phyloP scores from a whole-genome alignment of 2,113 vertebrate genomes.

The Petroica traversi region DNA sequence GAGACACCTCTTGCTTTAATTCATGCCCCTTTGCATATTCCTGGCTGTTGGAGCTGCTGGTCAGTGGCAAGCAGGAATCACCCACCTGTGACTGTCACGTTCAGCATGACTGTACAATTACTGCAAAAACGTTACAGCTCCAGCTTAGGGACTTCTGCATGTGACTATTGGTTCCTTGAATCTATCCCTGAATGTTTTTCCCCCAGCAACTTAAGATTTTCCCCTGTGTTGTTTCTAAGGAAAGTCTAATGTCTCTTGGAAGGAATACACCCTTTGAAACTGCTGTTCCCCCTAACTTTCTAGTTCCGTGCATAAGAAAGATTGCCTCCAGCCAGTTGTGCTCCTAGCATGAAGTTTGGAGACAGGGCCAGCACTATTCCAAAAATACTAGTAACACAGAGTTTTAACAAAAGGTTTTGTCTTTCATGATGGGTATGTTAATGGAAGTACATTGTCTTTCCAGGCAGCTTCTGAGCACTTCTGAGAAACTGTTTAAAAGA shows the following conservation, averaged over 20 bases:
- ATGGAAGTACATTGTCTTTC: neutral
- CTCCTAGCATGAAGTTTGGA: neutral
- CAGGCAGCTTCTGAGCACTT: neutral
- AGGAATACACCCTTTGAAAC: neutral
- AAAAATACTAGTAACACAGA: neutral
- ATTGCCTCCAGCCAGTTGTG: neutral
- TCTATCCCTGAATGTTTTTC: neutral
- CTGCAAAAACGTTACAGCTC: neutral
- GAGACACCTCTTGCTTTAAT: neutral
- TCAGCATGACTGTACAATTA: fast-evolving
- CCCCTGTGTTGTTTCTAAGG: neutral
- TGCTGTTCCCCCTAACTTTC: neutral
- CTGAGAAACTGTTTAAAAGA: neutral
- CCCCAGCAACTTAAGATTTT: fast-evolving
- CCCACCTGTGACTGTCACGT: fast-evolving
- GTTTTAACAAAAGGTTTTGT: neutral
- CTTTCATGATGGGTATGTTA: neutral
- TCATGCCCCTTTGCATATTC: fast-evolving
- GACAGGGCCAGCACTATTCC: neutral
- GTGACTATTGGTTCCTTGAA: neutral
- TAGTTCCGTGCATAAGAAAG: neutral
- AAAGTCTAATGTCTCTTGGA: neutral
- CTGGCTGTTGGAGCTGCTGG: neutral
- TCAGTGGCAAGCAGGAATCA: neutral
- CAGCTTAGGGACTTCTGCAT: neutral